These are phyloP conservation scores for Amiota mariae DNA, from an alignment of 2,888 invertebrate genomes.

Conservation along the genomic window DNA sequence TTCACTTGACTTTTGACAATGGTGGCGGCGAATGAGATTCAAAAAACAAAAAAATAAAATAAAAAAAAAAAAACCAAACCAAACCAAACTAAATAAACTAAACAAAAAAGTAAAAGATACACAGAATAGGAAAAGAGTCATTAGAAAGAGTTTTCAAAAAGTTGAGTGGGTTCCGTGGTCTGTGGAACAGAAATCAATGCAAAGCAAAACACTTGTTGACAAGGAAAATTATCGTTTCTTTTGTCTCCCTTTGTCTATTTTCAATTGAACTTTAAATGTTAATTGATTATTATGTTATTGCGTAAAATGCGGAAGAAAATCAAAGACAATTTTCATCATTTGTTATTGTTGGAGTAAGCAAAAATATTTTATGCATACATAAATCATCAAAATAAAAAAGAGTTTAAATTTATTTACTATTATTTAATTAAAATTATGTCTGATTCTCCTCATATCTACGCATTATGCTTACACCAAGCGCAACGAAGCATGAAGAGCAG, in stretches of 20 bases:
- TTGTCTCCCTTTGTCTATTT: no score
- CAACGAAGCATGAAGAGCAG: constrained; percentile 13
- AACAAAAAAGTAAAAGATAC: not conserved
- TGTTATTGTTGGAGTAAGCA: no score
- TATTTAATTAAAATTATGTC: constrained; percentile 22
- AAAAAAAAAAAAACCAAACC: no score
- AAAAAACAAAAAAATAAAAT: no score
- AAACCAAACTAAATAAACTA: not conserved
- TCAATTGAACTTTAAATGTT: no score
- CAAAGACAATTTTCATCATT: not conserved
- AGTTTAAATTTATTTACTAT: not conserved
- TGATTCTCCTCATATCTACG: constrained; percentile 1
- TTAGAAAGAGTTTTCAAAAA: no score
- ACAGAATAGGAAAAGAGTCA: no score
- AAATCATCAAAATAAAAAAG: not conserved
- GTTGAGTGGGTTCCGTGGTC: no score
- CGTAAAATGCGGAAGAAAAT: constrained; percentile 14
- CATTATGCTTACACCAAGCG: not conserved
- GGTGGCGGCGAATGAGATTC: not conserved
- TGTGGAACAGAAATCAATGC: no score
- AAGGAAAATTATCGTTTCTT: no score
- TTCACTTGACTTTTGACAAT: constrained; percentile 25
- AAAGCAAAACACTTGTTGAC: no score
- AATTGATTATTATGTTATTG: not conserved
- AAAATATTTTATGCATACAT: not conserved